Evolutionary conservation across 2,888 invertebrate species (phyloP).

Genomic region (Scaptomyza reducta): DNA sequence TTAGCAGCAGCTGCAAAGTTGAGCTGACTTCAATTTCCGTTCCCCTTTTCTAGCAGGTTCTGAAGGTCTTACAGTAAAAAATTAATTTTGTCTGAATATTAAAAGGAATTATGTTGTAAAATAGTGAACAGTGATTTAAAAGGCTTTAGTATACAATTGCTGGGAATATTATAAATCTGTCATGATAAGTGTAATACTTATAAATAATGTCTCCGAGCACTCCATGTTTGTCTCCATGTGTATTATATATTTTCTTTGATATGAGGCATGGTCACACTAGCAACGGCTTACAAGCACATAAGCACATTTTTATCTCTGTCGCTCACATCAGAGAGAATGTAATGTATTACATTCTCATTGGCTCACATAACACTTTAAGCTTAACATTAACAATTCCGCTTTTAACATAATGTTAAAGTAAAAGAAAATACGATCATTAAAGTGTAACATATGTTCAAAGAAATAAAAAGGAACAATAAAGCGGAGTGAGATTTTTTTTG

Average conservation of each 20-base stretch:
- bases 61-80: not conserved
- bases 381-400: not conserved
- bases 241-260: too few species aligned
- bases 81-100: not conserved
- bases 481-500: not conserved
- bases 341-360: too few species aligned
- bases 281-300: not conserved
- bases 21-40: not conserved
- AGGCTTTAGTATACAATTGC: too few species aligned
- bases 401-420: not conserved
- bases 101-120: not conserved
- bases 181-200: too few species aligned
- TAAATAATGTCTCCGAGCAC: too few species aligned
- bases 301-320: not conserved
- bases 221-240: too few species aligned
- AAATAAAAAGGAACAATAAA: not conserved
- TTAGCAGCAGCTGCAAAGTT: constrained; percentile 14
- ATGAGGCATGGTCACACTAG: not conserved
- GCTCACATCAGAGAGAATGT: too few species aligned
- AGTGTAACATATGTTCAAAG: too few species aligned
- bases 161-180: too few species aligned
- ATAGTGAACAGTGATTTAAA: too few species aligned
- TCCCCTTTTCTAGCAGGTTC: not conserved
- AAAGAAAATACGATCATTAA: not conserved
- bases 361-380: not conserved